Conservation (phyloP, 2,888 invertebrate genomes). For the Ametastegia equiseti region DNA sequence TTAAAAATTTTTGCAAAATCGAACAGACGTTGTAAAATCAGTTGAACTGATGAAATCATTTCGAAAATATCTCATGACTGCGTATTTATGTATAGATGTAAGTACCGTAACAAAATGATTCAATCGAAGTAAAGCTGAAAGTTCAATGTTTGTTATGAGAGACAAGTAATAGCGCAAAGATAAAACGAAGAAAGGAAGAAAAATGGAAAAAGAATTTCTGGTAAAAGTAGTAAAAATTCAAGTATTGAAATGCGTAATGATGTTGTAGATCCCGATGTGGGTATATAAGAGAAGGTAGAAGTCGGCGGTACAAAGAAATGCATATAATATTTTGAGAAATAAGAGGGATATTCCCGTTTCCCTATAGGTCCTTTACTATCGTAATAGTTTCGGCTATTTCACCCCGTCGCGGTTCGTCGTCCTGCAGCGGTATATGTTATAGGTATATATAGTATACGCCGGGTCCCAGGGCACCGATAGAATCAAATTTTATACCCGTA, state of each 20-base stretch:
- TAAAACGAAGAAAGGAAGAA: not conserved
- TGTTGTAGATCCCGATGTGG: not conserved
- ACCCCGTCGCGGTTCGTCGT: constrained; percentile 2
- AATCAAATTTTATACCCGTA: constrained; percentile 72
- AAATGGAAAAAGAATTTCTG: not conserved
- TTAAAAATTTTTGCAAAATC: not conserved
- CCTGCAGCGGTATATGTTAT: too few relatives aligned
- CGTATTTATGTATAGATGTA: not conserved
- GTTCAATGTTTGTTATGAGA: not conserved
- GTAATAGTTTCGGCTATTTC: constrained; percentile 11
- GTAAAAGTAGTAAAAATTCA: not conserved
- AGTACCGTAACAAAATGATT: not conserved
- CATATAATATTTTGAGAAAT: constrained; percentile 54
- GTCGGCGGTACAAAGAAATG: constrained; percentile 54
- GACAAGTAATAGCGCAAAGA: not conserved
- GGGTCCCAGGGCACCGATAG: constrained; percentile 64
- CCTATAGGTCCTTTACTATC: constrained; percentile 9
- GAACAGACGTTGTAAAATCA: not conserved
- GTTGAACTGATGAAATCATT: not conserved
- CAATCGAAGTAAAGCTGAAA: not conserved
- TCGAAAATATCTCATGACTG: not conserved
- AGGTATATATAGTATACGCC: too few relatives aligned
- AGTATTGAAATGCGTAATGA: not conserved
- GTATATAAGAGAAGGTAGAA: not conserved
- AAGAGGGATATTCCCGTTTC: constrained; percentile 42